Conservation (phyloP, 2,113 vertebrate species). For the Mesembrinibis cayennensis region DNA sequence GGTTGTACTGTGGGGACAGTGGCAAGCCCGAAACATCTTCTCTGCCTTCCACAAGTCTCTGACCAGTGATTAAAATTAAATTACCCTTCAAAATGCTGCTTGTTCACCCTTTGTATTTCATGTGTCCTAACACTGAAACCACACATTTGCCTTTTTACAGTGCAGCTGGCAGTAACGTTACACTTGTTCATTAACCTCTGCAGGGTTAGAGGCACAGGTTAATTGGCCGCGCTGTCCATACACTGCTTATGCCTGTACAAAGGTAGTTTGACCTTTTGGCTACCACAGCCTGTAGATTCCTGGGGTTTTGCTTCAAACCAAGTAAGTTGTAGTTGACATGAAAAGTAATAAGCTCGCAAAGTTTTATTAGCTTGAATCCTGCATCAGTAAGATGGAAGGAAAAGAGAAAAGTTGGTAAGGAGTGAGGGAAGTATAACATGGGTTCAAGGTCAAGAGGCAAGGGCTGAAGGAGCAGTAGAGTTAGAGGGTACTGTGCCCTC, state of each 20-base stretch:
- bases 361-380: not conserved
- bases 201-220: not conserved
- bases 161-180: not conserved
- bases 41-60: not conserved
- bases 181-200: not conserved
- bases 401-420: not conserved
- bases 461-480: not conserved
- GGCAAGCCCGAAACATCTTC: not conserved
- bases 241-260: not conserved
- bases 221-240: not conserved
- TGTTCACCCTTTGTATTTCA: not conserved
- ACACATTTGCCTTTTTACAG: not conserved
- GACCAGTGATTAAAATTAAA: not conserved
- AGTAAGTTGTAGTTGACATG: not conserved
- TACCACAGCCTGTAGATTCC: not conserved
- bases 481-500: not conserved
- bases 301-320: not conserved
- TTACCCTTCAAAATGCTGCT: not conserved
- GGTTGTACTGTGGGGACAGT: not conserved
- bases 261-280: not conserved
- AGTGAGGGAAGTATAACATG: not conserved
- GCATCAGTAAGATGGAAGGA: not conserved
- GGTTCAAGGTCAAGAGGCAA: not conserved
- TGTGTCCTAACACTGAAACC: not conserved
- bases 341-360: not conserved